Conservation (phyloP, 2,888 invertebrate species). For the Caenorhabditis sulstoni region DNA sequence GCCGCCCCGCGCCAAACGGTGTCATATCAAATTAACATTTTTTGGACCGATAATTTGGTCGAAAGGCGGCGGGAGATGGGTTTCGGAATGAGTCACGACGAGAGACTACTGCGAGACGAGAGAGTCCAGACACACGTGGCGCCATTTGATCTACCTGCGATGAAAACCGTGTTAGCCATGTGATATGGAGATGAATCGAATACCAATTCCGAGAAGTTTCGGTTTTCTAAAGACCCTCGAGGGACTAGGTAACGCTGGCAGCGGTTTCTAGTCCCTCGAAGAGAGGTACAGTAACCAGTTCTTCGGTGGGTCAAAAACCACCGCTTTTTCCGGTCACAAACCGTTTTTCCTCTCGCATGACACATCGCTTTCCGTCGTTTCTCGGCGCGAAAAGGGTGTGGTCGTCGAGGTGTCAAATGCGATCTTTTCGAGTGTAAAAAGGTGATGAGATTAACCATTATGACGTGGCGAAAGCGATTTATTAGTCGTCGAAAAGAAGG, state of each 20-base stretch:
- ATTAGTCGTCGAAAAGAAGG: slow-evolving; percentile 23
- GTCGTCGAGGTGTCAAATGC: slow-evolving; percentile 2
- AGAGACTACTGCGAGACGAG: slow-evolving; percentile 9
- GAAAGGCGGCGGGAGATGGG: not conserved
- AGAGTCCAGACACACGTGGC: slow-evolving; percentile 13
- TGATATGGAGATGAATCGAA: slow-evolving; percentile 22
- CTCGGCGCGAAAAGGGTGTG: slow-evolving; percentile 22
- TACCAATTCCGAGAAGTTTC: too few relatives aligned
- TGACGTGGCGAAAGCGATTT: slow-evolving; percentile 26
- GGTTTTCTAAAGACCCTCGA: not conserved
- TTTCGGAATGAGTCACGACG: slow-evolving; percentile 27
- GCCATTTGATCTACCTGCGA: slow-evolving; percentile 34
- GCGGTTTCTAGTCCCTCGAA: too few relatives aligned
- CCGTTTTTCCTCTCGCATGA: slow-evolving; percentile 6
- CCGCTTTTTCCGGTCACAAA: too few relatives aligned
- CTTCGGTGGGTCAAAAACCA: too few relatives aligned
- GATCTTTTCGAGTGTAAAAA: too few relatives aligned
- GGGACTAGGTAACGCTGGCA: too few relatives aligned
- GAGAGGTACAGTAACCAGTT: too few relatives aligned
- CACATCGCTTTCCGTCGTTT: not conserved
- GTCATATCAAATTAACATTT: slow-evolving; percentile 57
- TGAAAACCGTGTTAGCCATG: slow-evolving; percentile 26
- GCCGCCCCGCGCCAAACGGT: slow-evolving; percentile 27
- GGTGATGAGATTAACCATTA: not conserved
- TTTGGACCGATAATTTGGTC: slow-evolving; percentile 29